Evolutionary conservation across 2,797 vertebrate species (phyloP).

Genomic region (Loris lydekkerianus): DNA sequence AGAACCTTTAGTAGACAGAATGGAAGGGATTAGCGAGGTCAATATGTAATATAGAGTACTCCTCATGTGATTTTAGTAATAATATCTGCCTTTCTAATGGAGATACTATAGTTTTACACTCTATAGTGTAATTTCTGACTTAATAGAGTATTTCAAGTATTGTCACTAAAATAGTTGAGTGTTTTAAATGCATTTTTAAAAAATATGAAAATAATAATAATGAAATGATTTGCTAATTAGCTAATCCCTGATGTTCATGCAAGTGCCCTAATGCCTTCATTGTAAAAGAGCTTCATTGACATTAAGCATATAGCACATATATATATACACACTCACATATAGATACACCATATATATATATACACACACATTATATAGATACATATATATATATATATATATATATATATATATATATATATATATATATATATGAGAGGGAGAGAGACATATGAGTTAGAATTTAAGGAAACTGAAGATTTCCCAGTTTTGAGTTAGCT

Average conservation of each 20-base stretch:
- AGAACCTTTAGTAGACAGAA: not conserved
- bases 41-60: not conserved
- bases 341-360: not conserved
- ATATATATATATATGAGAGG: no score
- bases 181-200: not conserved
- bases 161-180: not conserved
- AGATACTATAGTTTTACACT: not conserved
- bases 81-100: not conserved
- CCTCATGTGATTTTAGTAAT: not conserved
- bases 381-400: not conserved
- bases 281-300: not conserved
- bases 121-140: not conserved
- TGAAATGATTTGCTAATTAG: not conserved
- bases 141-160: not conserved
- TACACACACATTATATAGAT: not conserved
- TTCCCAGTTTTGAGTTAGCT: not conserved
- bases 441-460: not conserved
- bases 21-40: rapidly evolving
- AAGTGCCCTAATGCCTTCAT: not conserved
- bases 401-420: not conserved
- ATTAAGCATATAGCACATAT: not conserved
- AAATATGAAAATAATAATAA: not conserved
- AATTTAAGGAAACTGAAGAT: not conserved
- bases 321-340: no score
- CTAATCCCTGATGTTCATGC: not conserved